Evolutionary conservation across 1,140 invertebrate species (phyloP), one percentile per base, ranked within the genome.

Genomic region (Aphelenchoides besseyi): DNA sequence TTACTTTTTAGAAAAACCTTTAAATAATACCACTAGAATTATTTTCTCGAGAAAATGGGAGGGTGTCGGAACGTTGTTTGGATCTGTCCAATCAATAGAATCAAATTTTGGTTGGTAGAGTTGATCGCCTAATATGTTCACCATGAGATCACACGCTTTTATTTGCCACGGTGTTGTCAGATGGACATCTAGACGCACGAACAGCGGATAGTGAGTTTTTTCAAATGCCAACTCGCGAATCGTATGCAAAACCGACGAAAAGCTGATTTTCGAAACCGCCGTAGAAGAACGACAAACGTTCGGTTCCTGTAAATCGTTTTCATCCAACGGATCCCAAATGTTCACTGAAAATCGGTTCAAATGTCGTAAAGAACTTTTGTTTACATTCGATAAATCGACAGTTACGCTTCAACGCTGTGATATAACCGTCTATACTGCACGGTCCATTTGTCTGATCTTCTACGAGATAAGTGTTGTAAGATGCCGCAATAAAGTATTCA

Each of bases 401-500:
- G 52, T 77, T 76, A 18, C 81, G 32, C 28, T 83, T 85, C n/a
- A 84, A 48, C n/a, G 84, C 82, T 32, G 70, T 76, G n/a, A 78
- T 71, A 63, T 77, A 85, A 18, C 84, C 89, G 80, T 89, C 88
- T 52, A 89, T 83, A 73, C 87, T 88, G 73, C 87, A 87, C 28
- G 86, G 85, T 8, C 89, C 88, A 53, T 85, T 85, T 23, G 89
- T 79, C 78, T 89, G 88, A 77, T 88, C 88, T 35, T 87, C 88
- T 1, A 87, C 83, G 36, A 89, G 79, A 79, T 89, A 89, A 87
- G 89, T 89, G 78, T 90, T 90, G 79, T 90, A 88, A 18, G 89
- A 90, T 8, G 89, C 88, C 5, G 88, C 87, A 52, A 90, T 89
- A 79, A 87, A 90, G 78, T 90, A 90, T 79, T 90, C 86, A 52